A percentile compares a stretch with the other conserved stretches of the same genome.
Evolutionary conservation across 2,797 vertebrate species (phyloP).

Genomic region (Micrastur ruficollis): DNA sequence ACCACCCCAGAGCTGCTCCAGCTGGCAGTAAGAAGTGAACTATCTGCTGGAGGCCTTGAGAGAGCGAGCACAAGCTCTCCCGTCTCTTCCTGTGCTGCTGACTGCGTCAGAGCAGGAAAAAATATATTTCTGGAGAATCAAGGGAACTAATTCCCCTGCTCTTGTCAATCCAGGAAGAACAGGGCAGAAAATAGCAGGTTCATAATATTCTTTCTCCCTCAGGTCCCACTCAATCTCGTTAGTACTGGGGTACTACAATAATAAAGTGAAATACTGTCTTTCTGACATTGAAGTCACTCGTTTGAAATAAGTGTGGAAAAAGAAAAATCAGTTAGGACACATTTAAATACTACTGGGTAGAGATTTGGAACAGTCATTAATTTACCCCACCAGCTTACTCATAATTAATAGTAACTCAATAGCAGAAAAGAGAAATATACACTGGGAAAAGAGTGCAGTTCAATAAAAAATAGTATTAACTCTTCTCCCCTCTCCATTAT

Average conservation of each 20-base stretch:
- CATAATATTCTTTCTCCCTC: not conserved
- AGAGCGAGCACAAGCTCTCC: not conserved
- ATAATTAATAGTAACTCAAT: not conserved
- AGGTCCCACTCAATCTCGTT: not conserved
- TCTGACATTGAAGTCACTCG: not conserved
- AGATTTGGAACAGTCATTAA: not conserved
- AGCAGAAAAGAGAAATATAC: not conserved
- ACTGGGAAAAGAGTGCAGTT: not conserved
- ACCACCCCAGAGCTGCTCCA: not conserved
- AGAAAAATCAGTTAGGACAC: not conserved
- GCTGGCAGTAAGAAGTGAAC: not conserved
- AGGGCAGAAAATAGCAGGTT: not conserved
- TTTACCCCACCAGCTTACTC: not conserved
- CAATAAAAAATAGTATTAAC: not conserved
- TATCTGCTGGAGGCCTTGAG: not conserved
- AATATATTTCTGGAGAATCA: not conserved
- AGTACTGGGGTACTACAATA: not conserved
- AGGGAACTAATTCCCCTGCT: not conserved
- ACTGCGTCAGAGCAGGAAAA: not conserved
- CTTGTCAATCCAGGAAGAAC: not conserved
- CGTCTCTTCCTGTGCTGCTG: not conserved
- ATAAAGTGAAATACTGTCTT: not conserved
- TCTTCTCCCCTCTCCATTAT: not conserved
- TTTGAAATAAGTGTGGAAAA: not conserved
- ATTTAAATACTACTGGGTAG: not conserved